Evolutionary conservation across 1,140 invertebrate genomes (phyloP).

Genomic region (Zaprionus capensis): DNA sequence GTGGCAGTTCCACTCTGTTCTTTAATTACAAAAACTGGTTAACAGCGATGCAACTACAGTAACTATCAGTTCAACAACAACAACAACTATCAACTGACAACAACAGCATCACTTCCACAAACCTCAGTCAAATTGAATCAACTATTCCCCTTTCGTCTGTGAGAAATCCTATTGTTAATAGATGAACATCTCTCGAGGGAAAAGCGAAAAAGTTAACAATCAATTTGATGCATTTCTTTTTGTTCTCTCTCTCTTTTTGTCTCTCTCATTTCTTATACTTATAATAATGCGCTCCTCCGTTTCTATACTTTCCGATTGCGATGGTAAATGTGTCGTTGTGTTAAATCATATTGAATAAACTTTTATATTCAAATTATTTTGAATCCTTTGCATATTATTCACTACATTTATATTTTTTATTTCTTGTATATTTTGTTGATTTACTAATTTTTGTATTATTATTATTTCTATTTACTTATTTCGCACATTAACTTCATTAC

Average conservation of each 20-base stretch:
- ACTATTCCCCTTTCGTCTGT: neutral
- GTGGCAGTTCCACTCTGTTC: neutral
- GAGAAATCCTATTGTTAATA: neutral
- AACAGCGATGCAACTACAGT: neutral
- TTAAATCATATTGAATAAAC: constrained; percentile 13
- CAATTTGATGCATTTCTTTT: constrained; percentile 41
- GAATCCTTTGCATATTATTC: neutral
- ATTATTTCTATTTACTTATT: constrained; percentile 45
- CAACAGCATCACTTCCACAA: neutral
- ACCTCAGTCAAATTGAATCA: constrained; percentile 12
- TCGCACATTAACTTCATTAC: constrained; percentile 48
- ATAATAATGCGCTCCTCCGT: neutral
- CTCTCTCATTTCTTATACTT: constrained; percentile 4
- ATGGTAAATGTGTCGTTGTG: neutral
- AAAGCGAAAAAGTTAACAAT: constrained; percentile 3
- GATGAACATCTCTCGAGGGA: neutral
- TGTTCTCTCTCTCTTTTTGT: constrained; percentile 47
- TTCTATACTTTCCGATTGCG: neutral
- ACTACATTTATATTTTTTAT: constrained; percentile 4
- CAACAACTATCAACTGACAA: neutral
- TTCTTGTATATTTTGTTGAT: constrained; percentile 30
- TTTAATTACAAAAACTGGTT: constrained; percentile 29
- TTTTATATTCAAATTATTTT: constrained; percentile 2
- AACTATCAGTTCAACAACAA: constrained; percentile 2
- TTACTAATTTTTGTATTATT: constrained; percentile 51